These are phyloP conservation scores for Microcaecilia unicolor DNA, from an alignment of 2,797 vertebrate species.

Conservation along the genomic window DNA sequence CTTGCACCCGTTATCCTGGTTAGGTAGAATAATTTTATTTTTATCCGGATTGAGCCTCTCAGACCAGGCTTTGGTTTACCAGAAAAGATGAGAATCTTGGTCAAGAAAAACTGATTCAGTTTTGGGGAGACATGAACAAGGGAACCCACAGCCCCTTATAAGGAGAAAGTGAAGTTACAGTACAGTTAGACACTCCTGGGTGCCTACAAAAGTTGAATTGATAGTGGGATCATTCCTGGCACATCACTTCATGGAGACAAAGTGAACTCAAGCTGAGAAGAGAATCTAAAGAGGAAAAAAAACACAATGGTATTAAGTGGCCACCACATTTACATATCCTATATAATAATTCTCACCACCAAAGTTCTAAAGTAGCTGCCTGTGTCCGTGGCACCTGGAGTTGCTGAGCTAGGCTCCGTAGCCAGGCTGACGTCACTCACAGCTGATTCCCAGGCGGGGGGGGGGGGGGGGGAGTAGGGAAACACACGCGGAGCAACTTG, in stretches of 20 bases:
- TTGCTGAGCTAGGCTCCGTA: too few species aligned
- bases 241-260: conserved; percentile 21
- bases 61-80: not conserved
- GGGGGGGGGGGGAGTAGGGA: too few species aligned
- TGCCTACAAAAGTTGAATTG: conserved; percentile 1
- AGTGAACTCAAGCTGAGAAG: conserved; percentile 4
- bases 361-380: too few species aligned
- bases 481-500: too few species aligned
- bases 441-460: too few species aligned
- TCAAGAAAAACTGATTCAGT: not conserved
- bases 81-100: not conserved
- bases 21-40: too few species aligned
- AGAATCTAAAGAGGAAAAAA: conserved; percentile 15
- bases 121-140: too few species aligned
- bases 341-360: too few species aligned
- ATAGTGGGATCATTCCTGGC: conserved; percentile 19
- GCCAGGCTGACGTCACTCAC: too few species aligned
- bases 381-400: too few species aligned
- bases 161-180: not conserved
- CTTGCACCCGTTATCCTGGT: not conserved
- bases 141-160: conserved; percentile 10
- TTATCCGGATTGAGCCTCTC: not conserved
- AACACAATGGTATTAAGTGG: too few species aligned
- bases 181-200: conserved; percentile 1
- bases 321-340: too few species aligned